Conservation (phyloP, 2,113 vertebrate species). For the Coturnix japonica region DNA sequence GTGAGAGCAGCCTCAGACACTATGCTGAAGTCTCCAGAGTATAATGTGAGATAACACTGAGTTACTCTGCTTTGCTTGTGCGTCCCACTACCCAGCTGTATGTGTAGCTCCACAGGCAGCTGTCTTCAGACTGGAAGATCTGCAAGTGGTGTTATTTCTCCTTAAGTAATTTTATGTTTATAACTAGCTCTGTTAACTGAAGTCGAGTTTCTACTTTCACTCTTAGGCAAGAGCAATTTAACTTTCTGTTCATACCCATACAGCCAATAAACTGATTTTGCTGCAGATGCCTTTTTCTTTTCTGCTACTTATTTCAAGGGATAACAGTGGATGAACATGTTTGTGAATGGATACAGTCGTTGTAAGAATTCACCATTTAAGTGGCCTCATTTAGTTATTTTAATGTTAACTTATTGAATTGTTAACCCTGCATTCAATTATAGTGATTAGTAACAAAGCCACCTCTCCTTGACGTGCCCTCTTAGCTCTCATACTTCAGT, state of each 20-base stretch:
- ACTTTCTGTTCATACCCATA: neutral
- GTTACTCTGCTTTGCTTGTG: accelerated
- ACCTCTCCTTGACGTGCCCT: neutral
- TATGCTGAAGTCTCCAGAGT: neutral
- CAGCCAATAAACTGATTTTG: neutral
- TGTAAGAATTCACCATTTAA: neutral
- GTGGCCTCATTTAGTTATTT: neutral
- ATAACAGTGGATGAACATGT: no score
- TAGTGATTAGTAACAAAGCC: neutral
- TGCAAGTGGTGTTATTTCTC: neutral
- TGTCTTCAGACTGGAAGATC: neutral
- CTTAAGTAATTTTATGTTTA: neutral
- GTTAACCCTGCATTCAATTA: neutral
- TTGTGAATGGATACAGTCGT: no score
- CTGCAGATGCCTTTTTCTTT: neutral
- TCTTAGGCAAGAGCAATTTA: neutral
- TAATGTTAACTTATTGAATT: neutral
- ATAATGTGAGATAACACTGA: neutral
- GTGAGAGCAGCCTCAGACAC: neutral
- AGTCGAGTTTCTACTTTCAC: neutral
- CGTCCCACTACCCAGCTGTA: neutral
- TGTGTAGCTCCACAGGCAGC: accelerated
- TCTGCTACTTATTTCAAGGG: neutral
- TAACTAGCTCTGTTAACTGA: neutral
- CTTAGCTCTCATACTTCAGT: neutral